Evolutionary conservation across 2,113 vertebrate species (phyloP).

Genomic region (Pollachius pollachius): DNA sequence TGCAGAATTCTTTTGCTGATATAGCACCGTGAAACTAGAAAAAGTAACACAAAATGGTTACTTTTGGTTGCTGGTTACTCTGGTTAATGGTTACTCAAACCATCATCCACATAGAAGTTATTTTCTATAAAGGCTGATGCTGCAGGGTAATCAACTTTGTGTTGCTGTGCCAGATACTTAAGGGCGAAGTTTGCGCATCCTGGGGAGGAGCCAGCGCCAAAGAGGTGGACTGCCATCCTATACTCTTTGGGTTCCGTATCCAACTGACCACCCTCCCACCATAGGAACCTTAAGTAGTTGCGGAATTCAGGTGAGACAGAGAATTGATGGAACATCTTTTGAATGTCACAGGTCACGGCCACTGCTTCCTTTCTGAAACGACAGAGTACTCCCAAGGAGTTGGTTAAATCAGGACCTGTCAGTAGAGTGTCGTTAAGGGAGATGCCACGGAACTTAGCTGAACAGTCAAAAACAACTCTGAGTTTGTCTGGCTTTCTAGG

Average conservation of each 20-base stretch:
- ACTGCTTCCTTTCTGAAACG: slow-evolving; percentile 23
- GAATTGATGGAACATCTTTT: slow-evolving; percentile 5
- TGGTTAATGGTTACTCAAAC: too few species aligned
- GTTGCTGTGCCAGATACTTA: slow-evolving; percentile 10
- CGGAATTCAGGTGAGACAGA: slow-evolving; percentile 8
- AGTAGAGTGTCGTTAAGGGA: too few species aligned
- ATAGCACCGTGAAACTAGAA: too few species aligned
- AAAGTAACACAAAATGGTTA: too few species aligned
- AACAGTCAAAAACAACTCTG: slow-evolving; percentile 9
- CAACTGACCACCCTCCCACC: slow-evolving; percentile 16
- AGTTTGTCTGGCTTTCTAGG: not conserved
- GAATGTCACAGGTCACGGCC: slow-evolving; percentile 17
- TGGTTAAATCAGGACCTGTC: slow-evolving; percentile 9
- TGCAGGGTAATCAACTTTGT: slow-evolving; percentile 5
- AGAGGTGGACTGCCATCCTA: slow-evolving; percentile 15
- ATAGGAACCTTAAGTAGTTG: slow-evolving; percentile 17
- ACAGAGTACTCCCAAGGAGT: slow-evolving; percentile 17
- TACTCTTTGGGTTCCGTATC: slow-evolving; percentile 7
- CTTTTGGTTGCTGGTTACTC: too few species aligned
- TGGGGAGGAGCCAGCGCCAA: slow-evolving; percentile 17
- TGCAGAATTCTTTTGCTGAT: too few species aligned
- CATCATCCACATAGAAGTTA: slow-evolving; percentile 17
- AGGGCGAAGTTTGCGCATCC: slow-evolving; percentile 27
- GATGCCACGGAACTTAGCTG: too few species aligned
- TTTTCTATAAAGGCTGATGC: slow-evolving; percentile 17